These are phyloP conservation scores for Sycon ciliatum DNA, from an alignment of 37 sponge, comb jelly and placozoan genomes.

Conservation along the genomic window DNA sequence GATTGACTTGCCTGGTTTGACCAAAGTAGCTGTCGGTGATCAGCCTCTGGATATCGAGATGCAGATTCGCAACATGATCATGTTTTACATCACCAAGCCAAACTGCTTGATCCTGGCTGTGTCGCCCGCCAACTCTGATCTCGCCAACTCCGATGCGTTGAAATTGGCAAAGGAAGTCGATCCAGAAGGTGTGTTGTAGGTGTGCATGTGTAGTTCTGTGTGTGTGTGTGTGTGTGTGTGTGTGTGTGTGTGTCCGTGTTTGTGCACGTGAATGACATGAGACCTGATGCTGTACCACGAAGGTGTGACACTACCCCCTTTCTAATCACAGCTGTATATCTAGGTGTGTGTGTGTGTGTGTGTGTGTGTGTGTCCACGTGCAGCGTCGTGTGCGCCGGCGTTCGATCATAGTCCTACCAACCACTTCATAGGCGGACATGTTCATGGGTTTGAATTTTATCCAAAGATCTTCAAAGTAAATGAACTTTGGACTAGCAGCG, in stretches of 20 bases:
- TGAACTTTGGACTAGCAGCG: too few species aligned
- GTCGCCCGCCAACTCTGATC: constrained; percentile 92
- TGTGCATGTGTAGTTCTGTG: not conserved
- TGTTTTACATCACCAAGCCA: constrained; percentile 83
- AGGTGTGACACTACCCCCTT: too few species aligned
- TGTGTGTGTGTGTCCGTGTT: not conserved
- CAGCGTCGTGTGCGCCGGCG: too few species aligned
- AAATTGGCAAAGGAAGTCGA: constrained; percentile 96
- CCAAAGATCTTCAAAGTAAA: too few species aligned
- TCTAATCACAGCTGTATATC: too few species aligned
- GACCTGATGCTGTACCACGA: too few species aligned
- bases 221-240: constrained; percentile 5
- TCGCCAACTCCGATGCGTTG: constrained; percentile 96
- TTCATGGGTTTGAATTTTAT: too few species aligned
- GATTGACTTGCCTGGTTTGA: constrained; percentile 95
- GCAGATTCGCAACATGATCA: constrained; percentile 93
- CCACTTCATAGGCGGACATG: too few species aligned
- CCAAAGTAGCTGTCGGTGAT: constrained; percentile 95
- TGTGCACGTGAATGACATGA: too few species aligned
- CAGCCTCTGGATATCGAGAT: constrained; percentile 93
- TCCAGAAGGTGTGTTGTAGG: constrained; percentile 54
- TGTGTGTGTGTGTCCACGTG: too few species aligned
- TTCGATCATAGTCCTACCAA: too few species aligned
- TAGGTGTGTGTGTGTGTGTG: too few species aligned
- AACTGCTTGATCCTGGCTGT: constrained; percentile 94